Evolutionary conservation across 2,797 vertebrate species (phyloP).

Genomic region (Chiroxiphia lanceolata): DNA sequence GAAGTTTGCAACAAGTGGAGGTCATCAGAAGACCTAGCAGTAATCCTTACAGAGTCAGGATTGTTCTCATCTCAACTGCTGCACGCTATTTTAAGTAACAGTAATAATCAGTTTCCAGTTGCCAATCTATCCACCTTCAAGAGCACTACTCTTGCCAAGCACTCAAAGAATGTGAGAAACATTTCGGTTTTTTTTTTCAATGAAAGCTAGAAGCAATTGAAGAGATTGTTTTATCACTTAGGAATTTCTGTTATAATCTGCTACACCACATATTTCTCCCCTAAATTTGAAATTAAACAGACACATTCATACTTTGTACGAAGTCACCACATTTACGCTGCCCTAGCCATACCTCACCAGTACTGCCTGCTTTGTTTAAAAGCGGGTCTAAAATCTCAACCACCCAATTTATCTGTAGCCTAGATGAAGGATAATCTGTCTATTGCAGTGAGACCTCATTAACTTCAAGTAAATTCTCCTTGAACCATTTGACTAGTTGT

Average conservation of each 20-base stretch:
- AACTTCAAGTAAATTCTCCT: not conserved
- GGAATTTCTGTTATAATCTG: not conserved
- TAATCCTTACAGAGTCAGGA: not conserved
- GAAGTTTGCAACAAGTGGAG: not conserved
- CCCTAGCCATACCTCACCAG: not conserved
- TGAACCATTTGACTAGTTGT: not conserved
- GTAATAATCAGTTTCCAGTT: not conserved
- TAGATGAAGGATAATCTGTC: not conserved
- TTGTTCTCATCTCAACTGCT: not conserved
- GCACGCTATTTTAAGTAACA: not conserved
- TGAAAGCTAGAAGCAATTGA: not conserved
- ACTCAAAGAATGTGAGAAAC: not conserved
- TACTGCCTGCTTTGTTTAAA: not conserved
- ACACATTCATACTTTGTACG: not conserved
- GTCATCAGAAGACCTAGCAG: not conserved
- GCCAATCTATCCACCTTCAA: not conserved
- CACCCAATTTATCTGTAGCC: not conserved
- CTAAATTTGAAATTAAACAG: not conserved
- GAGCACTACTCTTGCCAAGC: not conserved
- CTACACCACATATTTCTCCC: not conserved
- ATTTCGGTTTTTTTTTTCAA: not conserved
- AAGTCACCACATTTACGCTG: not conserved
- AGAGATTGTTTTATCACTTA: not conserved
- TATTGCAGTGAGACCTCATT: not conserved
- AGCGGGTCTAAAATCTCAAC: not conserved